Evolutionary conservation across 2,888 invertebrate genomes (phyloP), one percentile per base, ranked within the genome.

Genomic region (Ecdyonurus torrentis): DNA sequence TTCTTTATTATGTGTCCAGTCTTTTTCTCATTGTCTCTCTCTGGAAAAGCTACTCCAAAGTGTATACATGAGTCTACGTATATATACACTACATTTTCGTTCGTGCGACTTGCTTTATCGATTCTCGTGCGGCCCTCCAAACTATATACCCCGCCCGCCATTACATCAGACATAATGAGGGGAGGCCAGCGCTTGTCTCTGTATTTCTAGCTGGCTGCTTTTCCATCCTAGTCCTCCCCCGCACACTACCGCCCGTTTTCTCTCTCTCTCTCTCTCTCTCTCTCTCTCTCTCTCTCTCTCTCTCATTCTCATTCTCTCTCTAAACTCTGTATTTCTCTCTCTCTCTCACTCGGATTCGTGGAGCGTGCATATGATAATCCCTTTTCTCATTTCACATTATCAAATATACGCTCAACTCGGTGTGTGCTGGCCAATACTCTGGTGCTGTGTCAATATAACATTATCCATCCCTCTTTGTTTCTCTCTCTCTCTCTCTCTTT

Each of bases 301-400:
- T 10, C 37, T 37, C 5, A 5, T 15, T 10, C 37, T 15, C 5
- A 5, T 15, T 15, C 15, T 37, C 37, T 37, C 37, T 37, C 37
- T 10, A n/a, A n/a, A n/a, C 37, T 37, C 15, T 5, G 7, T 15
- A 5, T 10, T 15, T 15, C 15, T 37, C 37, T 37, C 37, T 37
- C 37, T 10, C 37, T 37, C 15, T 5, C 37, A 5, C 37, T 10
- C 10, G 37, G 37, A 55, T 55, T 55, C 55, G 55, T 55, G 5
- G 55, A 55, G 55, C 55, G 55, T 55, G 55, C 55, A 55, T 55
- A 55, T 55, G 55, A 55, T 55, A 55, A 55, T 55, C 55, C 55
- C 55, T 55, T 55, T 55, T 55, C 55, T 55, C 55, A 55, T 55
- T 55, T 55, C 55, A 55, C 20, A 55, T 55, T 20, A 55, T 55